These are phyloP conservation scores for Hirtodrosophila cameraria DNA, from an alignment of 2,888 invertebrate species.

Conservation along the genomic window DNA sequence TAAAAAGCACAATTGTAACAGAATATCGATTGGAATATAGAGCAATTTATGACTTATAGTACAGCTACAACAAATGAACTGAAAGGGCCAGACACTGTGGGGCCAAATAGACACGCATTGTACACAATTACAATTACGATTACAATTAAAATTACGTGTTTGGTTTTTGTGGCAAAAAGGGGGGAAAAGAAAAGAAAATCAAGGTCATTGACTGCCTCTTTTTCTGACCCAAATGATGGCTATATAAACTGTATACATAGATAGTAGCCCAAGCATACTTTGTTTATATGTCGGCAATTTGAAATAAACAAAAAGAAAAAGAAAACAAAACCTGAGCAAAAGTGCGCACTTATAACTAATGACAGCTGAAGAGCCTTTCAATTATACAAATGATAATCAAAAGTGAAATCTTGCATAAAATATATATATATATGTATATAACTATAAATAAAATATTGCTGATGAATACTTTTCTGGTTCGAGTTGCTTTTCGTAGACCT, in stretches of 20 bases:
- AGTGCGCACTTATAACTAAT: slow-evolving; percentile 36
- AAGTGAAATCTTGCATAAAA: not conserved
- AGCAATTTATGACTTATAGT: slow-evolving; percentile 33
- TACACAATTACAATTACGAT: slow-evolving; percentile 16
- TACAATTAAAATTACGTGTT: slow-evolving; percentile 29
- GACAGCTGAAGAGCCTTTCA: slow-evolving; percentile 28
- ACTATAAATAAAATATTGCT: too few relatives aligned
- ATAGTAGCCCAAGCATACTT: slow-evolving; percentile 16
- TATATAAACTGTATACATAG: slow-evolving; percentile 26
- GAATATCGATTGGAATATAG: slow-evolving; percentile 38
- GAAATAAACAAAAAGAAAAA: slow-evolving; percentile 33
- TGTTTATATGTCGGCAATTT: slow-evolving; percentile 47
- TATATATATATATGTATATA: too few relatives aligned
- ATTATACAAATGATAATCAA: slow-evolving; percentile 11
- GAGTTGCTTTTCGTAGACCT: slow-evolving; percentile 41
- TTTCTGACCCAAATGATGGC: slow-evolving; percentile 13
- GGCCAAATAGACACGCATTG: slow-evolving; percentile 19
- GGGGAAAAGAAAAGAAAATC: slow-evolving; percentile 5
- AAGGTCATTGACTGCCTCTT: slow-evolving; percentile 33
- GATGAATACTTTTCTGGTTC: not conserved
- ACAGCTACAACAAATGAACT: slow-evolving; percentile 15
- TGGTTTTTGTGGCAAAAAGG: slow-evolving; percentile 18
- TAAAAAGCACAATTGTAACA: slow-evolving; percentile 3
- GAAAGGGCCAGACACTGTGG: slow-evolving; percentile 22
- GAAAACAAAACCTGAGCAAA: slow-evolving; percentile 3